Percentiles rank a stretch among this genome's conserved stretches.
phyloP scores from a whole-genome alignment of 2,113 vertebrate genomes.

The Mirza zaza region DNA sequence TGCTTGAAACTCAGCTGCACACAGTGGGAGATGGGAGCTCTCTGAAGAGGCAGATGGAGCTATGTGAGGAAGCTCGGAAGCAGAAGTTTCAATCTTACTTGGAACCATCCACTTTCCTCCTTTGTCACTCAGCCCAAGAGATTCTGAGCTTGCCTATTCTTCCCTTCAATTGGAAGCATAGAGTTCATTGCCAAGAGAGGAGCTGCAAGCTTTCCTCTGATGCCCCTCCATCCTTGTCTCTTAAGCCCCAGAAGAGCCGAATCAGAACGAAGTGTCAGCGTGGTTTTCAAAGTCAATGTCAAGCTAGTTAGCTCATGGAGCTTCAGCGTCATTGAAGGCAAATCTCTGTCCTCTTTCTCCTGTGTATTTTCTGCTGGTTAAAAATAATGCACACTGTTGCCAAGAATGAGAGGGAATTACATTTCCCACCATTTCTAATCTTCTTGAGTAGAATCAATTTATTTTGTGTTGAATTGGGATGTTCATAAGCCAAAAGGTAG shows the following conservation, averaged over 20 bases:
- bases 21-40: conserved; percentile 66
- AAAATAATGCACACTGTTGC: conserved; percentile 42
- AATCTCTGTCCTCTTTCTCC: conserved; percentile 12
- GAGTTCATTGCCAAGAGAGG: neutral
- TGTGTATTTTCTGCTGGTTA: conserved; percentile 31
- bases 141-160: neutral
- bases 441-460: conserved; percentile 76
- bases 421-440: conserved; percentile 72
- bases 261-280: neutral
- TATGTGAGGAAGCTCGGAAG: neutral
- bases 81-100: conserved; percentile 32
- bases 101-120: neutral
- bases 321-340: neutral
- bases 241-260: neutral
- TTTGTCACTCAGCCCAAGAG: conserved; percentile 54
- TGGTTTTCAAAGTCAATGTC: neutral
- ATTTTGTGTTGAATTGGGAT: conserved; percentile 75
- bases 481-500: conserved; percentile 76
- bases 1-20: conserved; percentile 76
- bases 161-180: neutral
- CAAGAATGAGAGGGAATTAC: conserved; percentile 57
- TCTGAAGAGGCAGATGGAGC: conserved; percentile 73
- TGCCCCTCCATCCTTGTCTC: neutral
- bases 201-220: neutral
- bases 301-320: neutral